These are phyloP conservation scores for Ciconia boyciana DNA, from an alignment of 2,113 vertebrate species.

Conservation along the genomic window DNA sequence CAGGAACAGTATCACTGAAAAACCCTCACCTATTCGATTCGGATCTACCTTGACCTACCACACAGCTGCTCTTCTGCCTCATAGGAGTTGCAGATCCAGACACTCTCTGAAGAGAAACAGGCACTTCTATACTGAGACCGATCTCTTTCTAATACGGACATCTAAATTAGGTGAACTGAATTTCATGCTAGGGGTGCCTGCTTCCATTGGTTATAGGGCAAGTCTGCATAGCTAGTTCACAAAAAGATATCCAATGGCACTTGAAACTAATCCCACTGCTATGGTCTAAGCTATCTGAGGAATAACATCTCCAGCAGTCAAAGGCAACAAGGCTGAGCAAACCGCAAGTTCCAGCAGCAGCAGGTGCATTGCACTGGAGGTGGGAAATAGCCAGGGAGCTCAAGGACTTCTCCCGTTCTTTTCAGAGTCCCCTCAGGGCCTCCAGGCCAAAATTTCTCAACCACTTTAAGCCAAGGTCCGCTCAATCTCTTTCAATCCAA, in stretches of 20 bases:
- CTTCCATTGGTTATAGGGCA: not conserved
- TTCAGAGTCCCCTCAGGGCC: not conserved
- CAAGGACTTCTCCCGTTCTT: not conserved
- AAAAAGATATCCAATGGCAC: not conserved
- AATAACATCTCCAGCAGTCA: not conserved
- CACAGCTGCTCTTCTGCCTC: not conserved
- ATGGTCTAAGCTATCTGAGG: not conserved
- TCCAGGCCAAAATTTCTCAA: not conserved
- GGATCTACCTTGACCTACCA: not conserved
- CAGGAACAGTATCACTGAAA: not conserved
- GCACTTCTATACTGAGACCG: not conserved
- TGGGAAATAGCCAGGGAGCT: not conserved
- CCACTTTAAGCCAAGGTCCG: not conserved
- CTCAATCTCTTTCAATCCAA: not conserved
- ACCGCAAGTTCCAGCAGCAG: not conserved
- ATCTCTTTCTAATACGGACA: accelerated
- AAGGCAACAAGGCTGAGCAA: not conserved
- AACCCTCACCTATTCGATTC: accelerated
- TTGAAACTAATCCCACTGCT: not conserved
- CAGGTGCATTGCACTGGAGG: too few relatives aligned
- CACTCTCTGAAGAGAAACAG: not conserved
- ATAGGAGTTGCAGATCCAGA: not conserved
- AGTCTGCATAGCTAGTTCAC: not conserved
- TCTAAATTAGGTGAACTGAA: not conserved
- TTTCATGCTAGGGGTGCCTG: not conserved